Percentiles rank a stretch among this genome's conserved stretches.
Evolutionary conservation across 2,797 vertebrate species (phyloP).

Genomic region (Arctocebus calabarensis): DNA sequence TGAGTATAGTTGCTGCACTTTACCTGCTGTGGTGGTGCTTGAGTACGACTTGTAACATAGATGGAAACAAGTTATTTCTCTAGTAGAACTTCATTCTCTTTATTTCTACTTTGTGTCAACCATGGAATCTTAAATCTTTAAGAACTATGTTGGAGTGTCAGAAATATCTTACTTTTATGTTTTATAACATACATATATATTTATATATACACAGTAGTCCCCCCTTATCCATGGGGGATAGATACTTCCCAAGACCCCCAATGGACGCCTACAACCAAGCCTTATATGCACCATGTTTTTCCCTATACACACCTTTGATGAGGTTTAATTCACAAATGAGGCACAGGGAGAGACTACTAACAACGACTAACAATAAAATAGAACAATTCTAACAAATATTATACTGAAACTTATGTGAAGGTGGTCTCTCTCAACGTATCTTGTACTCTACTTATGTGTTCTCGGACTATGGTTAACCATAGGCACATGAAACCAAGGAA

Average conservation of each 20-base stretch:
- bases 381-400: neutral
- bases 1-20: slow-evolving; percentile 81
- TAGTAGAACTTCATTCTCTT: slow-evolving; percentile 80
- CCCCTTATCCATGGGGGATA: neutral
- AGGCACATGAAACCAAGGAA: neutral
- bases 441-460: neutral
- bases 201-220: neutral
- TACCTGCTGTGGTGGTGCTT: slow-evolving; percentile 77
- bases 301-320: neutral
- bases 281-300: neutral
- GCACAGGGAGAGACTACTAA: neutral
- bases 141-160: slow-evolving; percentile 70
- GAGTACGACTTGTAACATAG: slow-evolving; percentile 28
- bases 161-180: slow-evolving; percentile 49
- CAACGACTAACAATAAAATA: neutral
- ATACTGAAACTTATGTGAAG: neutral
- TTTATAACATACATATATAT: slow-evolving; percentile 6
- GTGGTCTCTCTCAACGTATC: neutral
- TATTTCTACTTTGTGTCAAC: slow-evolving; percentile 83
- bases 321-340: neutral
- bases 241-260: neutral
- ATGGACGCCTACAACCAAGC: neutral
- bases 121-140: slow-evolving; percentile 72
- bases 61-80: slow-evolving; percentile 85
- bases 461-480: neutral